A percentile compares a stretch with the other conserved stretches of the same genome.
phyloP scores from a whole-genome alignment of 1,140 invertebrate species.

The Neodiprion lecontei region DNA sequence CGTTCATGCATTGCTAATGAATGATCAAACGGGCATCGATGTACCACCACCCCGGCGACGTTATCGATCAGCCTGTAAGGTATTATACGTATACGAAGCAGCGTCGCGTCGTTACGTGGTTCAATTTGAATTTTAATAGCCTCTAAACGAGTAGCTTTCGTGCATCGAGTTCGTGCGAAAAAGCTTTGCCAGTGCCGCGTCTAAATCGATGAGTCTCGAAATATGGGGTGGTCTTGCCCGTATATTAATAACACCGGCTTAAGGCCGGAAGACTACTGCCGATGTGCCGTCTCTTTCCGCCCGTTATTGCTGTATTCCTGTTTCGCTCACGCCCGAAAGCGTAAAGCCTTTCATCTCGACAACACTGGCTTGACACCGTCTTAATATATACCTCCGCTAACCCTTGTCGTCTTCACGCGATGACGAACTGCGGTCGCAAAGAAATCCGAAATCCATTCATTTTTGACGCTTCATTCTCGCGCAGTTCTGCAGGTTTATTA shows the following conservation, averaged over 20 bases:
- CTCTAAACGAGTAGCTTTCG: neutral
- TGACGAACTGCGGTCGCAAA: no score
- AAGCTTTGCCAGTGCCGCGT: neutral
- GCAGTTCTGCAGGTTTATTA: no score
- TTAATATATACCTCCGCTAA: no score
- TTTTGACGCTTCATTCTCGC: no score
- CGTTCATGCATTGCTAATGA: neutral
- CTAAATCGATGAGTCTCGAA: neutral
- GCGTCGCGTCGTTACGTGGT: neutral
- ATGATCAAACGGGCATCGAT: neutral
- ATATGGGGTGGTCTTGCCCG: neutral
- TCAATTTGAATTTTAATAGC: slow-evolving; percentile 6
- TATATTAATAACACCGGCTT: neutral
- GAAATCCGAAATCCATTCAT: no score
- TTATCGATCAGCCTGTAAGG: neutral
- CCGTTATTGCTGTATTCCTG: neutral
- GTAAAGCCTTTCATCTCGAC: neutral
- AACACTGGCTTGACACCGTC: no score
- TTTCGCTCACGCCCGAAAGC: neutral
- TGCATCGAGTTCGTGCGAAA: neutral
- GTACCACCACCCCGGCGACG: neutral
- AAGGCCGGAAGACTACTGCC: neutral
- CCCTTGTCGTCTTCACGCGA: no score
- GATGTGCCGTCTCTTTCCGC: neutral
- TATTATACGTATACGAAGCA: neutral